Base-by-base conservation (phyloP, 2,113 vertebrate species). In the Tragelaphus scriptus region DNA sequence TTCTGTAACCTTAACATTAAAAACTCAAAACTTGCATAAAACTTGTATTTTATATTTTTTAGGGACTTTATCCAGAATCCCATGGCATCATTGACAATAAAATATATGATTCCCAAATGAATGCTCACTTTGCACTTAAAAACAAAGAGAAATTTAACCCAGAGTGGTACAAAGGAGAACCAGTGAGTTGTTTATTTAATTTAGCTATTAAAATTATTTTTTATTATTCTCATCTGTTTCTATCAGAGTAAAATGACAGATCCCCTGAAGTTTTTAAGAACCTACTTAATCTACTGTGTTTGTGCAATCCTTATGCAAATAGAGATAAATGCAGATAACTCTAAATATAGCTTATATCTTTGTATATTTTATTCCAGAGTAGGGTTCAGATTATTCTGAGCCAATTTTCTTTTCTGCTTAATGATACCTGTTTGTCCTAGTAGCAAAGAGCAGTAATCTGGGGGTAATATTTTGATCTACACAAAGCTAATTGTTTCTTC, bases 61-160 rank as follows among this genome's bases (percentile, higher is more conserved):
- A 99, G 99, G 99, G 99, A 58, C 99, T 99, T 82, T 99, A 99
- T 98, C 99, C 99, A 15, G 99, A 99, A 98, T 99, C 99, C 65
- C 99, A 99, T 92, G 99, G 99, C 55, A 99, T 99, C 75, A 99
- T 99, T 93, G 99, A 99, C 98, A 99, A 99, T 98, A 99, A 99
- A 98, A 99, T 99, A 98, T 99, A 99, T 87, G 99, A 99, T 40
- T 99, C 99, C 77, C 98, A 94, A 56, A 99, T 97, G 85, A 99
- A 99, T 47, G 96, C 98, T 79, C 98, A 47, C 32, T 99, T 99
- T 98, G 99, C 98, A 63, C 98, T 99, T 82, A 99, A 28, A 98
- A 98, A 21, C 5, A 0, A 97, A 0, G 99, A 99, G 98, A 99
- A 99, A 98, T 99, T 98, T 95, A 99, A 99, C 95, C 96, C 99